These are phyloP conservation scores for Stegodyphus mimosarum DNA, from an alignment of 1,140 invertebrate species.

Conservation along the genomic window DNA sequence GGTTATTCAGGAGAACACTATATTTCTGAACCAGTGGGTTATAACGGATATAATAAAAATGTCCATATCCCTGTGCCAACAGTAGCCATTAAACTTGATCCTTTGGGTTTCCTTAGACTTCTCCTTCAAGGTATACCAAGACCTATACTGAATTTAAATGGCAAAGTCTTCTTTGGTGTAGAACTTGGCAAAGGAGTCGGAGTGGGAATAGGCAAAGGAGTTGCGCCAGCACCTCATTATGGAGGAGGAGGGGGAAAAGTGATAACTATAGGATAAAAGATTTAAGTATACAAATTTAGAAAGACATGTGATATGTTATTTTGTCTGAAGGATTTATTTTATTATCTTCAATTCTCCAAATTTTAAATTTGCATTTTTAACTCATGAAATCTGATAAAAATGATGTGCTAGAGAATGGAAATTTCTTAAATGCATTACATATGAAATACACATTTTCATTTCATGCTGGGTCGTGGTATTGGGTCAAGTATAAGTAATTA, in stretches of 20 bases:
- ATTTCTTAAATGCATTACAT: no score
- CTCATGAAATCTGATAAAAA: no score
- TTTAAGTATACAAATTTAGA: no score
- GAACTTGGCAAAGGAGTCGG: constrained; percentile 39
- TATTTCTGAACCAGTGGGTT: background rate
- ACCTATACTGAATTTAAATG: constrained; percentile 47
- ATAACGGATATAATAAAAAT: background rate
- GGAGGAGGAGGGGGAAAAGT: background rate
- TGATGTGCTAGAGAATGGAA: no score
- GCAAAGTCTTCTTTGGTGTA: constrained; percentile 43
- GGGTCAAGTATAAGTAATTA: no score
- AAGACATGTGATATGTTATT: no score
- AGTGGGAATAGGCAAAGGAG: background rate
- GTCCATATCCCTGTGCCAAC: constrained; percentile 1
- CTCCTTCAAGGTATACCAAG: constrained; percentile 20
- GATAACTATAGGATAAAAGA: constrained; percentile 22
- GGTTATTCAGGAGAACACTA: constrained; percentile 1
- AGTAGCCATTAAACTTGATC: constrained; percentile 50
- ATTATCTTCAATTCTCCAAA: no score
- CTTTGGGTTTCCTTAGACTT: constrained; percentile 25
- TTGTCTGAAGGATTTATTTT: no score
- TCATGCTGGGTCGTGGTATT: no score
- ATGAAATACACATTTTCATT: no score
- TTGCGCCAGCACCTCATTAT: constrained; percentile 6
- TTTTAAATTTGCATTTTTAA: no score